phyloP scores from a whole-genome alignment of 1,140 invertebrate genomes.

The Geopemphigus sp. region DNA sequence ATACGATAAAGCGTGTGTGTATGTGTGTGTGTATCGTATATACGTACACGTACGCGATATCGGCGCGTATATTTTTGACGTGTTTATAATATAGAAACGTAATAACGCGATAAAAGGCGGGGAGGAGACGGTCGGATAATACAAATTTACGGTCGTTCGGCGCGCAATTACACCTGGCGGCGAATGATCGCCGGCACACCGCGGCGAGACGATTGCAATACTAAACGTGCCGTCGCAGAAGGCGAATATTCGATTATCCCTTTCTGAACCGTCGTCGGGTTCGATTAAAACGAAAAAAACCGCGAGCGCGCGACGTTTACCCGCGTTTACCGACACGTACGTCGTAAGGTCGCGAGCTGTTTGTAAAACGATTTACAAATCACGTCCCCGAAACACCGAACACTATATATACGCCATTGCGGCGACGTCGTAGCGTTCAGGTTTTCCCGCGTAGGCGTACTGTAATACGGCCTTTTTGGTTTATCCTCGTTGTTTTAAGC shows the following conservation, averaged over 20 bases:
- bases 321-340: neutral
- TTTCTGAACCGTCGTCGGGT: neutral
- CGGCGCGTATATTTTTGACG: neutral
- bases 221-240: neutral
- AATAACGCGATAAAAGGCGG: neutral
- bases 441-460: no score
- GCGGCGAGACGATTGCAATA: neutral
- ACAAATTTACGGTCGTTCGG: neutral
- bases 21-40: no score
- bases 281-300: slow-evolving; percentile 3
- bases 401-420: no score
- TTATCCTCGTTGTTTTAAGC: no score
- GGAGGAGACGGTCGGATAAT: neutral
- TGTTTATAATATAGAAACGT: neutral
- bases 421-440: no score
- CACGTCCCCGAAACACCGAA: no score
- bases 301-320: no score
- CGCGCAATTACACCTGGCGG: slow-evolving; percentile 19
- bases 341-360: no score
- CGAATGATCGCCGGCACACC: neutral
- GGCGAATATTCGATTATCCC: neutral
- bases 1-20: neutral
- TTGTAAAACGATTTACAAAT: no score
- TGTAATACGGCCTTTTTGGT: no score
- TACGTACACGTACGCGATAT: no score